Evolutionary conservation across 2,113 vertebrate species (phyloP).

Genomic region (Neolamprologus variostigma): DNA sequence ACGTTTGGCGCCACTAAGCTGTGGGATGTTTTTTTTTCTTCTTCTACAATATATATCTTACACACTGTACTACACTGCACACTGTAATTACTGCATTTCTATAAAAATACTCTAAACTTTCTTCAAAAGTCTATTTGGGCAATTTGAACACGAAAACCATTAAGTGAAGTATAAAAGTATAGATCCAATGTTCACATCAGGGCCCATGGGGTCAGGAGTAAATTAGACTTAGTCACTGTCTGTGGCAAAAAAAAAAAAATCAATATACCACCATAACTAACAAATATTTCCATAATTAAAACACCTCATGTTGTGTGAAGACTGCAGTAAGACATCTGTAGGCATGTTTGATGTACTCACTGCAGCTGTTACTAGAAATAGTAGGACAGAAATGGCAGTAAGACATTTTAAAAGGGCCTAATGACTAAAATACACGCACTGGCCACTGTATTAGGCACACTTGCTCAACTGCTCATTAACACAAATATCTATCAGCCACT

Average conservation of each 20-base stretch:
- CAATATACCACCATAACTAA: not conserved
- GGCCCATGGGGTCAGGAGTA: rapidly evolving
- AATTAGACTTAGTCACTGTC: not conserved
- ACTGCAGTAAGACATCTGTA: rapidly evolving
- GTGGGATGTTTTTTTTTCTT: not conserved
- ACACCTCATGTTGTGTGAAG: not conserved
- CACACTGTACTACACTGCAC: not conserved
- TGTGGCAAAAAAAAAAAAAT: not conserved
- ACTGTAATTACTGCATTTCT: not conserved
- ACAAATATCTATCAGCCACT: not conserved
- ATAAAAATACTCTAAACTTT: not conserved
- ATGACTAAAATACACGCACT: not conserved
- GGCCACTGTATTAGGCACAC: not conserved
- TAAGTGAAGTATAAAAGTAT: not conserved
- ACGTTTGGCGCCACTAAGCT: not conserved
- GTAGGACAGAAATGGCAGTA: not conserved
- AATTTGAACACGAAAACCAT: not conserved
- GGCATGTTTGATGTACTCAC: not conserved
- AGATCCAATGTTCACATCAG: not conserved
- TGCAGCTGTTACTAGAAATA: not conserved
- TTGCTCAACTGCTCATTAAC: not conserved
- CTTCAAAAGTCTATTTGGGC: not conserved
- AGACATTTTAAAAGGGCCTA: not conserved
- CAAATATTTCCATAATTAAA: not conserved
- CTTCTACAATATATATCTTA: not conserved